A percentile compares a stretch with the other conserved stretches of the same genome.
Evolutionary conservation across 1,140 invertebrate species (phyloP).

Genomic region (Anastrepha ludens): DNA sequence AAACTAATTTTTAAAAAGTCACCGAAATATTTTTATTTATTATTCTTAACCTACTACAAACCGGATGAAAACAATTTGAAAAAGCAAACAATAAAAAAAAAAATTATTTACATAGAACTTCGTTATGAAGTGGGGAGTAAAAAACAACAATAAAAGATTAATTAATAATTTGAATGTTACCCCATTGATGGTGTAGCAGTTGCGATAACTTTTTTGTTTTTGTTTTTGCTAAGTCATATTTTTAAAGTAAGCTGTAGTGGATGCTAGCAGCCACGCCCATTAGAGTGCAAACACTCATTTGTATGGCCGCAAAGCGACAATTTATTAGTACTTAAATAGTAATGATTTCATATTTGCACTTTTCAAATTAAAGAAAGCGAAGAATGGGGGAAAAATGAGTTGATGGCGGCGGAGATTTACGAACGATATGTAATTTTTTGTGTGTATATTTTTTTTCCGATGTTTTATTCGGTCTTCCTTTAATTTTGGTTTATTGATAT

Average conservation of each 20-base stretch:
- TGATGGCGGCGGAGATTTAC: too few relatives aligned
- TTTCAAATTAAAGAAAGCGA: too few relatives aligned
- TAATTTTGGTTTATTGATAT: too few relatives aligned
- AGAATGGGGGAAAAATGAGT: too few relatives aligned
- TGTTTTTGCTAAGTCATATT: slow-evolving; percentile 26
- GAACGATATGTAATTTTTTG: background rate
- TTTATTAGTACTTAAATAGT: slow-evolving; percentile 24
- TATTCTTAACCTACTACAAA: background rate
- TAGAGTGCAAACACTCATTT: background rate
- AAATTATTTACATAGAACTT: background rate
- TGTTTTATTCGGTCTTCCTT: background rate
- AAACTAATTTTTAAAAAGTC: slow-evolving; percentile 41
- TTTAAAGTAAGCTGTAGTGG: slow-evolving; percentile 3
- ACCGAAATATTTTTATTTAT: slow-evolving; percentile 17
- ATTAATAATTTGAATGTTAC: background rate
- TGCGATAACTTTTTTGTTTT: background rate
- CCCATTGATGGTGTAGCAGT: background rate
- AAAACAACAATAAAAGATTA: background rate
- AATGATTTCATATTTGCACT: background rate
- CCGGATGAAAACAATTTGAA: background rate
- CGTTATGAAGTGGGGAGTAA: background rate
- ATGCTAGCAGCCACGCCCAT: background rate
- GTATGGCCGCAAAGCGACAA: background rate
- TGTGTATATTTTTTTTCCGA: background rate
- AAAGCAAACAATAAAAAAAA: background rate